phyloP scores from a whole-genome alignment of 2,888 invertebrate genomes.

The Pollenia angustigena region DNA sequence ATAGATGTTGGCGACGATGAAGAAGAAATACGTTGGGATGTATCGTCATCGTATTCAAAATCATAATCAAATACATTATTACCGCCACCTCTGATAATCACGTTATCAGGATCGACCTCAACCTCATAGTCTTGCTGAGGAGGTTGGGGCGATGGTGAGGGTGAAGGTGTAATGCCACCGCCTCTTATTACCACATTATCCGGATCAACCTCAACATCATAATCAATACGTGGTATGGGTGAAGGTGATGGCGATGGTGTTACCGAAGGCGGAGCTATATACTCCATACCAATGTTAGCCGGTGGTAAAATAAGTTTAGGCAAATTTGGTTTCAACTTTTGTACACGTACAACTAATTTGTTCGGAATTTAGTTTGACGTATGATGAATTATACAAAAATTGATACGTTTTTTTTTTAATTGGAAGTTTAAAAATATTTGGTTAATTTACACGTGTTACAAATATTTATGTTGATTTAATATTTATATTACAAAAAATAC shows the following conservation, averaged over 20 bases:
- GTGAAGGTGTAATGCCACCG: conserved; percentile 76
- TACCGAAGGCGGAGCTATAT: conserved; percentile 77
- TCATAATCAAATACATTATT: conserved; percentile 62
- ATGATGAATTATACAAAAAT: conserved; percentile 52
- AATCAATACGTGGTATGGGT: conserved; percentile 81
- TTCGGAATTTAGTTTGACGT: conserved; percentile 59
- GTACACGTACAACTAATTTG: conserved; percentile 83
- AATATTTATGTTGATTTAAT: conserved; percentile 62
- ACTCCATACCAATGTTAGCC: conserved; percentile 81
- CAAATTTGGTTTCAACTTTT: conserved; percentile 84
- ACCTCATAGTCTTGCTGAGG: conserved; percentile 78
- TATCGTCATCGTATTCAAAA: conserved; percentile 62
- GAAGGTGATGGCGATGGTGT: conserved; percentile 83
- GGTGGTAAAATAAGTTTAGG: conserved; percentile 83
- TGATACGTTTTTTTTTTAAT: conserved; percentile 62
- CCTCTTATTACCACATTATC: conserved; percentile 82
- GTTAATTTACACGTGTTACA: conserved; percentile 78
- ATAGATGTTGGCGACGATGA: conserved; percentile 77
- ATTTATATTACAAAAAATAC: conserved; percentile 68
- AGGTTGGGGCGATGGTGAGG: conserved; percentile 69
- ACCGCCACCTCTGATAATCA: conserved; percentile 79
- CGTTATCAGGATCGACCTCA: conserved; percentile 82
- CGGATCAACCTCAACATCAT: conserved; percentile 83
- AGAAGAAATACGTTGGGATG: conserved; percentile 54
- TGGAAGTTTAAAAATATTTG: conserved; percentile 47